phyloP scores from a whole-genome alignment of 2,888 invertebrate genomes.

The Euclidia mi region DNA sequence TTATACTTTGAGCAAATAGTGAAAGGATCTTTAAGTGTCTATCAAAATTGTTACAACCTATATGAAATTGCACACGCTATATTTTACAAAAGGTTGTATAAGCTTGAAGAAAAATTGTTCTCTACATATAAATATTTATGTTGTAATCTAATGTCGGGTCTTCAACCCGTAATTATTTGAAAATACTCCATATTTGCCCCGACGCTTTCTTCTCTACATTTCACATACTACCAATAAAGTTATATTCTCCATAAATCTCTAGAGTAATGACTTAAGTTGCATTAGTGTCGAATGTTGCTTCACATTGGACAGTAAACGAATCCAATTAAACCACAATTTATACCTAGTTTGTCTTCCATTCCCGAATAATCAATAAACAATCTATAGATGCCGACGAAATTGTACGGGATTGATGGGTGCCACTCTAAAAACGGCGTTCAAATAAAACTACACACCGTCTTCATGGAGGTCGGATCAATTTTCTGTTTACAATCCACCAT shows the following conservation, averaged over 20 bases:
- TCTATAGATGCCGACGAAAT: constrained; percentile 40
- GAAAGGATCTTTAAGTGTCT: too few relatives aligned
- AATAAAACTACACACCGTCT: constrained; percentile 62
- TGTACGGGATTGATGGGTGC: constrained; percentile 53
- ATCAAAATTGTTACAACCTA: too few relatives aligned
- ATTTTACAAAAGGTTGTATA: too few relatives aligned
- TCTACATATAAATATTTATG: too few relatives aligned
- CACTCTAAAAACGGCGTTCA: constrained; percentile 55
- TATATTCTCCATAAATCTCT: neutral
- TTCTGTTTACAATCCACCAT: constrained; percentile 84
- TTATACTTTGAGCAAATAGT: too few relatives aligned
- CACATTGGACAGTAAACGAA: constrained; percentile 19
- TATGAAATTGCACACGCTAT: too few relatives aligned
- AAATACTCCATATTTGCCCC: too few relatives aligned
- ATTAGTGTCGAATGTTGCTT: constrained; percentile 1
- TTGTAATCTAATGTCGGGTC: too few relatives aligned
- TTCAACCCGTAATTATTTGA: too few relatives aligned
- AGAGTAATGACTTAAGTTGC: neutral
- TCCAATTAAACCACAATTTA: constrained; percentile 23
- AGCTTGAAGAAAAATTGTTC: too few relatives aligned
- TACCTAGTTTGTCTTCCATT: constrained; percentile 27
- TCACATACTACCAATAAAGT: neutral
- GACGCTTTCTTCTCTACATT: too few relatives aligned
- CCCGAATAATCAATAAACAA: constrained; percentile 41
- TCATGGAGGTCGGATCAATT: constrained; percentile 85